Evolutionary conservation across 37 sponge, comb jelly and placozoan genomes (phyloP).

Genomic region (Spongia lamella): DNA sequence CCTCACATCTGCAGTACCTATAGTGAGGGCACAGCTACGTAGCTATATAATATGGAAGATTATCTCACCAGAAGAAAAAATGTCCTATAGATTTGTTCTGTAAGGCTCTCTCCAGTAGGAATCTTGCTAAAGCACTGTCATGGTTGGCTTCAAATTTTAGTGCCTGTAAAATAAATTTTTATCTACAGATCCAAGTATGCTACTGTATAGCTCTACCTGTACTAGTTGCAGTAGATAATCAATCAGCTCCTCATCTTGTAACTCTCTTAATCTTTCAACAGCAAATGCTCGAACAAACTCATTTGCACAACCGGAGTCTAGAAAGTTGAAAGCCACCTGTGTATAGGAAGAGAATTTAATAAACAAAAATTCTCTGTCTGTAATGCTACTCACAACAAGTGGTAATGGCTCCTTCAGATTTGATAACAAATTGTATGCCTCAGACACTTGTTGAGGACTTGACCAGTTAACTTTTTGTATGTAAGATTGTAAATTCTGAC

Average conservation of each 20-base stretch:
- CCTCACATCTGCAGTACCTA: constrained; percentile 59
- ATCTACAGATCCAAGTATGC: neutral
- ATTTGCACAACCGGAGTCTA: constrained; percentile 50
- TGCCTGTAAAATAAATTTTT: constrained; percentile 30
- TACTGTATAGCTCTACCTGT: constrained; percentile 14
- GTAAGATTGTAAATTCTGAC: too few relatives aligned
- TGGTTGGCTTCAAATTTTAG: constrained; percentile 85
- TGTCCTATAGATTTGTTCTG: constrained; percentile 70
- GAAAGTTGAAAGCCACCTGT: constrained; percentile 15
- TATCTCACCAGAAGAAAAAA: neutral
- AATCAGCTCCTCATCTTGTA: constrained; percentile 39
- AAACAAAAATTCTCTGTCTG: too few relatives aligned
- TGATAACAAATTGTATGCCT: too few relatives aligned
- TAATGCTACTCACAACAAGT: too few relatives aligned
- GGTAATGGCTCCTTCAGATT: too few relatives aligned
- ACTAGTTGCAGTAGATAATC: constrained; percentile 18
- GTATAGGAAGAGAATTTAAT: too few relatives aligned
- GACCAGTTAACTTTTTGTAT: too few relatives aligned
- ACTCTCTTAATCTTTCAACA: constrained; percentile 27
- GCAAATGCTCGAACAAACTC: constrained; percentile 52
- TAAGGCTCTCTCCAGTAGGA: constrained; percentile 75
- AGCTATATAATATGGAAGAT: neutral
- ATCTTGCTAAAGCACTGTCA: constrained; percentile 74
- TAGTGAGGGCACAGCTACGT: neutral
- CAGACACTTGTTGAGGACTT: too few relatives aligned